Conservation (phyloP, 2,888 invertebrate species). For the Melinopterus prodromus region DNA sequence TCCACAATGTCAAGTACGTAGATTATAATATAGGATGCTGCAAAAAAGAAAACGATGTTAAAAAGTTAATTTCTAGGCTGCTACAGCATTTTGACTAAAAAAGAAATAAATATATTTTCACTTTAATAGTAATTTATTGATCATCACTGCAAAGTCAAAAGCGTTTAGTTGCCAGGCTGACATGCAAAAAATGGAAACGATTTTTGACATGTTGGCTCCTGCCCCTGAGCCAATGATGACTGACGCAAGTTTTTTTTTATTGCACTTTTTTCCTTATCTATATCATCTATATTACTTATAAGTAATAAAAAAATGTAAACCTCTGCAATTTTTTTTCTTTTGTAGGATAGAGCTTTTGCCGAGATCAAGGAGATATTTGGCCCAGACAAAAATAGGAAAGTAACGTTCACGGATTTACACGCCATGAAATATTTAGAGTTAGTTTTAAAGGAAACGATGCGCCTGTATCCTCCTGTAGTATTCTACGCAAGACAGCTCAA, state of each 20-base stretch:
- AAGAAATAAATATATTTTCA: too few species aligned
- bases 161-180: too few species aligned
- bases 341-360: slow-evolving; percentile 53
- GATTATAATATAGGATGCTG: background rate
- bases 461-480: slow-evolving; percentile 53
- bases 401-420: slow-evolving; percentile 50
- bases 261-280: too few species aligned
- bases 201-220: too few species aligned
- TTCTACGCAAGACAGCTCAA: slow-evolving; percentile 39
- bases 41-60: too few species aligned
- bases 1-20: slow-evolving; percentile 57
- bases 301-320: background rate
- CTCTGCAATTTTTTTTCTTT: background rate
- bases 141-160: too few species aligned
- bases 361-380: slow-evolving; percentile 56
- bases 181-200: too few species aligned
- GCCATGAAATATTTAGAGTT: slow-evolving; percentile 54
- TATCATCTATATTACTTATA: background rate
- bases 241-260: too few species aligned
- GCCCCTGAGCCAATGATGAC: too few species aligned
- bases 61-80: too few species aligned
- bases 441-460: slow-evolving; percentile 52
- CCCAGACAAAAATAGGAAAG: slow-evolving; percentile 39
- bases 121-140: too few species aligned
- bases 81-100: too few species aligned